Conservation (phyloP, 2,888 invertebrate genomes). For the Dimorphilus gyrociliatus region DNA sequence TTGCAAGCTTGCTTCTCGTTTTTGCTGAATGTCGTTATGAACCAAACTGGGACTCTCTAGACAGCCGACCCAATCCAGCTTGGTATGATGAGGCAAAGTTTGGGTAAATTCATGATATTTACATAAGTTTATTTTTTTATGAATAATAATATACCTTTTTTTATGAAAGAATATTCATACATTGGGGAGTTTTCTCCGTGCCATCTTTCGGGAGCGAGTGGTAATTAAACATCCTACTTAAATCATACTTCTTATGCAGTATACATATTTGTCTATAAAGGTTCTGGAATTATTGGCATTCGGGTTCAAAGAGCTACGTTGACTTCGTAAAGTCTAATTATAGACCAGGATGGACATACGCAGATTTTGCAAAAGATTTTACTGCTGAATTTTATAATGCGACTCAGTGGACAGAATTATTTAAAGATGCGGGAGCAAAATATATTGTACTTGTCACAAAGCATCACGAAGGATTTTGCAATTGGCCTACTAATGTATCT, state of each 20-base stretch:
- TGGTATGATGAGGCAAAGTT: slow-evolving; percentile 41
- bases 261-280: no score
- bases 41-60: slow-evolving; percentile 36
- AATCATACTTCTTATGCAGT: no score
- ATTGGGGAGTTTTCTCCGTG: slow-evolving; percentile 41
- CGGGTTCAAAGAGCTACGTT: slow-evolving; percentile 16
- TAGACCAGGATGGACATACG: slow-evolving; percentile 66
- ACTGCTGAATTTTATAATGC: slow-evolving; percentile 72
- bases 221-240: no score
- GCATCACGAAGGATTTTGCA: slow-evolving; percentile 69
- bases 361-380: slow-evolving; percentile 70
- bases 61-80: slow-evolving; percentile 31
- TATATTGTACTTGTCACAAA: slow-evolving; percentile 69
- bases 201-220: slow-evolving; percentile 46
- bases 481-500: slow-evolving; percentile 64
- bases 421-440: slow-evolving; percentile 66
- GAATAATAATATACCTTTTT: no score
- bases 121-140: no score
- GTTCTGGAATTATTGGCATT: slow-evolving; percentile 72
- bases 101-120: slow-evolving; percentile 23
- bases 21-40: no score
- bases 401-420: slow-evolving; percentile 61
- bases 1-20: no score
- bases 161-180: slow-evolving; percentile 41
- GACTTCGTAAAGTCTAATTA: slow-evolving; percentile 65